These are phyloP conservation scores for Tichodroma muraria DNA, from an alignment of 2,113 vertebrate genomes.

Conservation along the genomic window DNA sequence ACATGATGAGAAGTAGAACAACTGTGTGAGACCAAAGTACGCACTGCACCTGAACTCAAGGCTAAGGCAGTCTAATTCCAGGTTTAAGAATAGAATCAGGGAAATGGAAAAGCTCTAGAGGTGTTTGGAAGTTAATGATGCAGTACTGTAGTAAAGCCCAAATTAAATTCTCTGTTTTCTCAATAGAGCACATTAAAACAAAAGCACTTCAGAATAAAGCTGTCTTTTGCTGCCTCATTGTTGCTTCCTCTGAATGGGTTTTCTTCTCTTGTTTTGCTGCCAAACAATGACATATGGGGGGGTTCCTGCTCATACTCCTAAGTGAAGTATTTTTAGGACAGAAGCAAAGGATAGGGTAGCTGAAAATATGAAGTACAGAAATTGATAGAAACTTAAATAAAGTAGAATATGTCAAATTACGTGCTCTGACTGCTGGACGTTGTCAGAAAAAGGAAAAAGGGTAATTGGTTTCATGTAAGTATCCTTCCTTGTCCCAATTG, in stretches of 20 bases:
- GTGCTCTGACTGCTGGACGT: neutral
- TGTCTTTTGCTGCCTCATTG: neutral
- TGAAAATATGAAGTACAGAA: neutral
- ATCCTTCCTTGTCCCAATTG: neutral
- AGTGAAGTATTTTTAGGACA: neutral
- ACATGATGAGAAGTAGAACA: neutral
- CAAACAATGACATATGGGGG: neutral
- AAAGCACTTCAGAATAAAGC: neutral
- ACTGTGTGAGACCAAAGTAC: neutral
- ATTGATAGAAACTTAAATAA: neutral
- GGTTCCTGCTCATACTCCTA: neutral
- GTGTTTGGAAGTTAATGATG: slow-evolving; percentile 26
- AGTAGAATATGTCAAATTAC: neutral
- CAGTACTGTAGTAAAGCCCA: neutral
- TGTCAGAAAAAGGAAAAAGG: neutral
- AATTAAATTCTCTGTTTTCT: slow-evolving; percentile 13
- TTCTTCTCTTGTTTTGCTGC: neutral
- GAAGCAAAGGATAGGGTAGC: neutral
- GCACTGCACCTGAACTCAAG: neutral
- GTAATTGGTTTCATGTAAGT: neutral
- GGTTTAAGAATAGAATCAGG: neutral
- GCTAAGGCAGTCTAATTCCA: neutral
- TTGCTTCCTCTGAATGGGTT: neutral
- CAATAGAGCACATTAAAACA: neutral
- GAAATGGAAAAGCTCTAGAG: neutral